Conservation (phyloP, 92 coral and sea anemone genomes). For the Heliopora coerulea region DNA sequence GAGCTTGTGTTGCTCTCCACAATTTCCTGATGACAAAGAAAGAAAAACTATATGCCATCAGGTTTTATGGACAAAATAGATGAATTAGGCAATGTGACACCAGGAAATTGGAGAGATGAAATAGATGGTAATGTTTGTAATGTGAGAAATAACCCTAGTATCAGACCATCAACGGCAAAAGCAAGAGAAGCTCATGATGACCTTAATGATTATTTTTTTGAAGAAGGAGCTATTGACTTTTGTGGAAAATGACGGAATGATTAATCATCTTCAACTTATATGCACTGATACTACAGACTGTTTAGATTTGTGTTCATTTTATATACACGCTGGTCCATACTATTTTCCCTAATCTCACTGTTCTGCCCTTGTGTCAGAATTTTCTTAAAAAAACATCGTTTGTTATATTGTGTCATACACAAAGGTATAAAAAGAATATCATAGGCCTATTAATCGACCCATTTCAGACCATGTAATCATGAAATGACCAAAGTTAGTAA, state of each 20-base stretch:
- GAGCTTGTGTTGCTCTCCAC: constrained; percentile 59
- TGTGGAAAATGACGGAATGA: constrained; percentile 62
- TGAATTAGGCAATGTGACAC: constrained; percentile 44
- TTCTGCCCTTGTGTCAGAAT: no score
- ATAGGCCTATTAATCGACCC: no score
- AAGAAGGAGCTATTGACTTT: constrained; percentile 58
- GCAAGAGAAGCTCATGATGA: constrained; percentile 58
- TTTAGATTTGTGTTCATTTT: no score
- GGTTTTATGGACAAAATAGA: constrained; percentile 50
- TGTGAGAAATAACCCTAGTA: constrained; percentile 38
- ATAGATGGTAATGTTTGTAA: constrained; percentile 11
- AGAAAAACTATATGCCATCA: constrained; percentile 51
- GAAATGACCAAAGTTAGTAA: no score
- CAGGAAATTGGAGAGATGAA: constrained; percentile 47
- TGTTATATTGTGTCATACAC: no score
- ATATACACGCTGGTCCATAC: no score
- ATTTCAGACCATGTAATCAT: no score
- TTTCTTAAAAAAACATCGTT: no score
- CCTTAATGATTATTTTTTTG: constrained; percentile 61
- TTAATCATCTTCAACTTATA: no score
- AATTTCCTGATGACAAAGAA: constrained; percentile 58
- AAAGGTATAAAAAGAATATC: no score
- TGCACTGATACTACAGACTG: no score
- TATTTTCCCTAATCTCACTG: no score
- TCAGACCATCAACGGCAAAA: constrained; percentile 48